Conservation (phyloP, 2,113 vertebrate species). For the Triplophysa siluroides region DNA sequence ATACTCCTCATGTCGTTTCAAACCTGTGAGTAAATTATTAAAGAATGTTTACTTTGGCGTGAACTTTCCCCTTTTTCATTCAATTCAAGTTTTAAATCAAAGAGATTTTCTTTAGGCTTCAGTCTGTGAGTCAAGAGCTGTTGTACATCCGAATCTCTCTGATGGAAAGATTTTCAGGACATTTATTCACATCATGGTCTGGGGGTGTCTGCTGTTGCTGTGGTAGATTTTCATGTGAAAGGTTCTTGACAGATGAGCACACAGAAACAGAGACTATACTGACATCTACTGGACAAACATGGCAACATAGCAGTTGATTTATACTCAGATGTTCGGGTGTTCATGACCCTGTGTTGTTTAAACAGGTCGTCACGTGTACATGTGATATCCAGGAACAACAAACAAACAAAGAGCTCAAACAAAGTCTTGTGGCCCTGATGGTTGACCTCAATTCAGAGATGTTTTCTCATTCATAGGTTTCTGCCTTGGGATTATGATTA, state of each 20-base stretch:
- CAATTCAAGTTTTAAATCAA: too few species aligned
- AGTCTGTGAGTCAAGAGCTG: not conserved
- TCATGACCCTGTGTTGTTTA: not conserved
- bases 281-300: slow-evolving; percentile 8
- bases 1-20: too few species aligned
- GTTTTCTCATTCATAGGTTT: too few species aligned
- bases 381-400: not conserved
- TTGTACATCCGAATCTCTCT: not conserved
- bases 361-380: not conserved
- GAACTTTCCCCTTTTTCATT: not conserved
- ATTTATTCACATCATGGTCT: not conserved
- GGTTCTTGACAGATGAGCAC: not conserved
- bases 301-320: not conserved
- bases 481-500: too few species aligned
- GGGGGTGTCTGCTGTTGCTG: not conserved
- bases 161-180: too few species aligned
- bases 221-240: not conserved
- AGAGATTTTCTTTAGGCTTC: not conserved
- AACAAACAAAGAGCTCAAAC: too few species aligned
- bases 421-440: too few species aligned
- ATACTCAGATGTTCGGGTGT: not conserved
- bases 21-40: too few species aligned
- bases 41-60: too few species aligned
- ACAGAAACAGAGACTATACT: not conserved
- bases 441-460: too few species aligned